Base-by-base conservation (phyloP, 2,888 invertebrate genomes). In the Nasonovia ribisnigri region DNA sequence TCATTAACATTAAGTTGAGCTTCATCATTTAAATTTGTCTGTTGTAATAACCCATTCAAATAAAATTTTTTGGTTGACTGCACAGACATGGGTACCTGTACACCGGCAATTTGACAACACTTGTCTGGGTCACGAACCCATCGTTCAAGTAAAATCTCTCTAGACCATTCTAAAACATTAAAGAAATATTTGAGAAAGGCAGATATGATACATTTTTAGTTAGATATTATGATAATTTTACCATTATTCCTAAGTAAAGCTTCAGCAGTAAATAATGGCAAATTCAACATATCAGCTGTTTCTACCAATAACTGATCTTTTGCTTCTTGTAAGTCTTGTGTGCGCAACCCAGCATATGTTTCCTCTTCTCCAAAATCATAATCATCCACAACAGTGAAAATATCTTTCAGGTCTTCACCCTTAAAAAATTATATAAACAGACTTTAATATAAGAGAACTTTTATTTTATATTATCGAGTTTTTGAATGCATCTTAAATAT, bases 281-380 rank as follows among this genome's bases (percentile, higher is more conserved):
- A 96, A 95, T 97, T 97, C 88, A 97, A 96, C 97, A 97, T 97
- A 95, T 97, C 97, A 13, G 97, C 97, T 5, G 97, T 97, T 95
- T 97, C 97, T 48, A 97, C 97, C 67, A 97, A 95, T 92, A 97
- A 96, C 95, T 97, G 97, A 95, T 97, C 97, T 95, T 97, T 97
- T 67, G 97, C 97, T 95, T 97, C 97, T 95, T 97, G 97, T 67
- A 97, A 96, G 95, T 97, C 97, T 95, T 97, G 97, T 94, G 97
- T 97, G 93, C 97, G 95, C 94, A 97, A 95, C 11, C 97, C 97
- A 95, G 96, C 96, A 95, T 96, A 96, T n/a, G 96, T 96, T 95
- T 96, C 96, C 94, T 96, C 96, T 26, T 95, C 95, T n/a, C 95
- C 96, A 46, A 95, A 95, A 77, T 95, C 95, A 36, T 96, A 95